Base-by-base conservation (phyloP, 2,888 invertebrate genomes). In the Chymomyza caudatula region DNA sequence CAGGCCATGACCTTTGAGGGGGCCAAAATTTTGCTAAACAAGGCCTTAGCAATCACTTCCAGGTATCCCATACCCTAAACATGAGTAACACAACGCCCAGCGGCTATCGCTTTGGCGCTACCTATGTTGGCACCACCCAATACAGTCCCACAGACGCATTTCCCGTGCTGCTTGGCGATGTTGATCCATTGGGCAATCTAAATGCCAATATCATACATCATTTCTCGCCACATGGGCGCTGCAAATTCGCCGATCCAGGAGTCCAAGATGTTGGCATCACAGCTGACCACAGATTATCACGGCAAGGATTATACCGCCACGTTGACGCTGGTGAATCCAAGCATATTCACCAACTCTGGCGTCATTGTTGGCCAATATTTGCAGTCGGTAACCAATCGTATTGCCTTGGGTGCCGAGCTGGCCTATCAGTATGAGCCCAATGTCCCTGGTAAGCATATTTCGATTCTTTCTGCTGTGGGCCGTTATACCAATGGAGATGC, bases 1-100 rank as follows among this genome's bases (percentile, higher is more conserved):
- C 98, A 98, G 92, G 99, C 99, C 58, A 94, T 95, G 63, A 95
- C 96, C 87, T 99, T 99, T 91, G 99, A 99, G 91, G 99, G 99
- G 69, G 98, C 96, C 25, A 96, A 97, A 91, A 92, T 99, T 67
- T 95, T 98, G 93, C 93, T 99, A 55, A 98, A 97, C 89, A 97
- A 98, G 91, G 98, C 97, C 3, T 93, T 99, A n/a, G n/a, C n/a
- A n/a, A n/a, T n/a, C n/a, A n/a, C n/a, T n/a, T n/a, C n/a, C n/a
- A n/a, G n/a, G n/a, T n/a, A n/a, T n/a, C n/a, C n/a, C n/a, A n/a
- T n/a, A n/a, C n/a, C n/a, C n/a, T n/a, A n/a, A n/a, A n/a, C n/a
- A n/a, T n/a, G n/a, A n/a, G n/a, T n/a, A n/a, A n/a, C n/a, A n/a
- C n/a, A n/a, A n/a, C n/a, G n/a, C 96, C 96, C 13, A 96, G 96